Evolutionary conservation across 2,797 vertebrate genomes (phyloP).

Genomic region (Spheniscus humboldti): DNA sequence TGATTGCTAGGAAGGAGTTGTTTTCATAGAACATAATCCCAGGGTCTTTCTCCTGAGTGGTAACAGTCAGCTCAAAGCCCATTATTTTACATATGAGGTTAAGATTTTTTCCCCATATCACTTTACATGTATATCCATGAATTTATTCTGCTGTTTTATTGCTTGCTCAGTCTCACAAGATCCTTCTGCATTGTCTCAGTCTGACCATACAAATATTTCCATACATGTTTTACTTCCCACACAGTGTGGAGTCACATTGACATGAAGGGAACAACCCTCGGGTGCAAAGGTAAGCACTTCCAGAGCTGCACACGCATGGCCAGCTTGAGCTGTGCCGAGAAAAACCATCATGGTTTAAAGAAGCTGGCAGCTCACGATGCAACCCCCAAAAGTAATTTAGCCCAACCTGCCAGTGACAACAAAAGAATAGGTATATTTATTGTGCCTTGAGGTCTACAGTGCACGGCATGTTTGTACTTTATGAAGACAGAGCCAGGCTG

Average conservation of each 20-base stretch:
- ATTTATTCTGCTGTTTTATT: slow-evolving; percentile 16
- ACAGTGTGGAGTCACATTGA: not conserved
- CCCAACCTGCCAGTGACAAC: not conserved
- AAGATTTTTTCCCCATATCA: slow-evolving; percentile 17
- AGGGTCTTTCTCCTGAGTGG: slow-evolving; percentile 15
- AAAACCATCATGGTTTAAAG: not conserved
- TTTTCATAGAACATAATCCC: slow-evolving; percentile 43
- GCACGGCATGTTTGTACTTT: rapidly evolving
- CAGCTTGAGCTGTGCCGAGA: not conserved
- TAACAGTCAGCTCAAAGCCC: not conserved
- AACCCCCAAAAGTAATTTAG: not conserved
- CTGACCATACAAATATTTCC: slow-evolving; percentile 1
- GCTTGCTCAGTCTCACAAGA: slow-evolving; percentile 1
- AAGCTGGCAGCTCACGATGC: not conserved
- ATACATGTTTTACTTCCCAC: not conserved
- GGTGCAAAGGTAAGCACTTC: not conserved
- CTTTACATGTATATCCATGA: not conserved
- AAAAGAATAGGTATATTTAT: not conserved
- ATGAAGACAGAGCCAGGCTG: not conserved
- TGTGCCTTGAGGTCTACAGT: not conserved
- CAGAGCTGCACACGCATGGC: not conserved
- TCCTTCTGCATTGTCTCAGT: slow-evolving; percentile 19
- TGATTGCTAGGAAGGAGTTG: slow-evolving; percentile 26
- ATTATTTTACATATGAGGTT: slow-evolving; percentile 30
- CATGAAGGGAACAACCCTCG: rapidly evolving